A percentile compares a stretch with the other conserved stretches of the same genome.
These are phyloP conservation scores for Bimastos eiseni DNA, from an alignment of 2,888 invertebrate species.

Conservation along the genomic window DNA sequence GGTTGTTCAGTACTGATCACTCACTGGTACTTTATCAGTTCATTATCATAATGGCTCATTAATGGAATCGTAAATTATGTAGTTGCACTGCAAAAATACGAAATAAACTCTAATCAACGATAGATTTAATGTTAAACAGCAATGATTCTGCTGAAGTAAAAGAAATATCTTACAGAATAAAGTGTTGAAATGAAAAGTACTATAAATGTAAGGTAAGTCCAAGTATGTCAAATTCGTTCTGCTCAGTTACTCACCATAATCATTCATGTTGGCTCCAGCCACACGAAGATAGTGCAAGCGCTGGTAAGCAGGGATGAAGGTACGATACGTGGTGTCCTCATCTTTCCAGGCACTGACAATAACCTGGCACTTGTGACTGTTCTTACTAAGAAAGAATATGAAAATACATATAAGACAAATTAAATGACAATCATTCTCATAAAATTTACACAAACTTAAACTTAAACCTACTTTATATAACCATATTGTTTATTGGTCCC, in stretches of 20 bases:
- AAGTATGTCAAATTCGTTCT: background rate
- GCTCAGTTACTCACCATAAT: background rate
- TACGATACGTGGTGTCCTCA: background rate
- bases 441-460: background rate
- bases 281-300: slow-evolving; percentile 17
- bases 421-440: background rate
- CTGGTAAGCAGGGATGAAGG: background rate
- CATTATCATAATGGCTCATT: too few species aligned
- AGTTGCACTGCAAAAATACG: background rate
- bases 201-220: background rate
- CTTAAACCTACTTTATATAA: too few species aligned
- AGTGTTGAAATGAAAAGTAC: background rate
- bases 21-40: too few species aligned
- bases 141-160: background rate
- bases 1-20: too few species aligned
- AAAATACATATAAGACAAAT: background rate
- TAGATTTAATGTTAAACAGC: background rate
- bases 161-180: background rate
- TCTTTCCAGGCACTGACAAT: slow-evolving; percentile 9
- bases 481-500: background rate
- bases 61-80: too few species aligned
- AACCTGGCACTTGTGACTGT: background rate
- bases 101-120: background rate
- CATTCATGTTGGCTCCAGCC: slow-evolving; percentile 2
- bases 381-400: background rate